Conservation (phyloP, 1,140 invertebrate species). For the Temnothorax longispinosus region DNA sequence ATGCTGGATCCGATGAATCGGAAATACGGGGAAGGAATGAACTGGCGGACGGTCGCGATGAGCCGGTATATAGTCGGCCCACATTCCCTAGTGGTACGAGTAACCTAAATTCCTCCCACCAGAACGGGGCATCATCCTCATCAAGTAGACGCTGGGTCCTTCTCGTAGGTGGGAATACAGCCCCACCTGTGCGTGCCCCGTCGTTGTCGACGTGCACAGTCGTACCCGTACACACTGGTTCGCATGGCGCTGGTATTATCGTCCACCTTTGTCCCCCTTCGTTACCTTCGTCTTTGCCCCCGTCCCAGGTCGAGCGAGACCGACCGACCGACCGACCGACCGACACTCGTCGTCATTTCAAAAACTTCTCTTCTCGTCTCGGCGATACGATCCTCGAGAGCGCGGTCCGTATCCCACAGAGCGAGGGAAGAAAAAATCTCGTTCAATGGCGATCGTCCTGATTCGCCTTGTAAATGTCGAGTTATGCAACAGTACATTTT, state of each 20-base stretch:
- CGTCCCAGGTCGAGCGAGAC: neutral
- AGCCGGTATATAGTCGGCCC: constrained; percentile 86
- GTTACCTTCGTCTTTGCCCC: neutral
- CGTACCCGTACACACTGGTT: constrained; percentile 8
- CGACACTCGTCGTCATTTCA: constrained; percentile 11
- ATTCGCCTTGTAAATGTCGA: constrained; percentile 29
- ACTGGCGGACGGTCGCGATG: constrained; percentile 81
- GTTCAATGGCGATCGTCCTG: neutral
- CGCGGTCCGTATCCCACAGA: neutral
- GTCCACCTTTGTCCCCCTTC: constrained; percentile 23
- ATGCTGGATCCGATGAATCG: constrained; percentile 39
- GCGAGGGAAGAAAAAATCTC: constrained; percentile 9
- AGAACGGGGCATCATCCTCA: constrained; percentile 74
- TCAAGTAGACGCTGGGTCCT: constrained; percentile 62
- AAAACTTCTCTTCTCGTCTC: constrained; percentile 20
- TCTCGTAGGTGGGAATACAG: constrained; percentile 27
- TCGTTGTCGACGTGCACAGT: neutral
- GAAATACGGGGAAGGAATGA: constrained; percentile 79
- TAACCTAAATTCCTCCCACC: constrained; percentile 85
- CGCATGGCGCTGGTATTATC: neutral
- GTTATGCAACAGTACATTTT: constrained; percentile 2
- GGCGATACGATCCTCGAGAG: neutral
- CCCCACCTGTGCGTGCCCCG: constrained; percentile 35
- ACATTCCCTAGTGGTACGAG: constrained; percentile 85
- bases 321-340: neutral